Evolutionary conservation across 2,888 invertebrate species (phyloP).

Genomic region (Seladonia tumulorum): DNA sequence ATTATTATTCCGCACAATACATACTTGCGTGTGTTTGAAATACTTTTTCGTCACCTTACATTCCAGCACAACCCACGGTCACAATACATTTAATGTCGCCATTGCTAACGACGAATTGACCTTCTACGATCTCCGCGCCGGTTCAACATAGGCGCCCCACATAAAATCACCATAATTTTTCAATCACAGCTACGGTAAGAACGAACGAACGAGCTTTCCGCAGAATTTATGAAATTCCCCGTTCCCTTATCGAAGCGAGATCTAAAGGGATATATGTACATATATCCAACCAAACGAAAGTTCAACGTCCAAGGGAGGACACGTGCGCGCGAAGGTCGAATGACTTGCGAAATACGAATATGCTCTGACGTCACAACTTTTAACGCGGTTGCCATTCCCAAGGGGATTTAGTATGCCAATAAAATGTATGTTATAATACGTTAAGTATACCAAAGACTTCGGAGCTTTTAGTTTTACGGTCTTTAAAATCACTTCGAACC

Average conservation of each 20-base stretch:
- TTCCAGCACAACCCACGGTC: background rate
- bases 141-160: background rate
- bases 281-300: constrained; percentile 1
- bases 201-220: background rate
- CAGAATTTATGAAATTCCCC: constrained; percentile 27
- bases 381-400: constrained; percentile 12
- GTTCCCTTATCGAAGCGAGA: constrained; percentile 21
- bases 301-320: constrained; percentile 35
- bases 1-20: background rate
- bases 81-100: background rate
- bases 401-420: constrained; percentile 20
- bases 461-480: background rate
- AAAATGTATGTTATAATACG: background rate
- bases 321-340: constrained; percentile 47
- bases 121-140: background rate
- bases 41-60: background rate
- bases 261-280: constrained; percentile 8
- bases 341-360: constrained; percentile 46
- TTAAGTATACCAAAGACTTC: background rate
- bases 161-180: constrained; percentile 7
- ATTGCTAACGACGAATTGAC: constrained; percentile 8
- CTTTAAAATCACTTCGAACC: background rate
- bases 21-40: background rate
- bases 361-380: constrained; percentile 1
- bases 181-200: background rate